Conservation (phyloP, 2,113 vertebrate genomes). For the Peromyscus leucopus region DNA sequence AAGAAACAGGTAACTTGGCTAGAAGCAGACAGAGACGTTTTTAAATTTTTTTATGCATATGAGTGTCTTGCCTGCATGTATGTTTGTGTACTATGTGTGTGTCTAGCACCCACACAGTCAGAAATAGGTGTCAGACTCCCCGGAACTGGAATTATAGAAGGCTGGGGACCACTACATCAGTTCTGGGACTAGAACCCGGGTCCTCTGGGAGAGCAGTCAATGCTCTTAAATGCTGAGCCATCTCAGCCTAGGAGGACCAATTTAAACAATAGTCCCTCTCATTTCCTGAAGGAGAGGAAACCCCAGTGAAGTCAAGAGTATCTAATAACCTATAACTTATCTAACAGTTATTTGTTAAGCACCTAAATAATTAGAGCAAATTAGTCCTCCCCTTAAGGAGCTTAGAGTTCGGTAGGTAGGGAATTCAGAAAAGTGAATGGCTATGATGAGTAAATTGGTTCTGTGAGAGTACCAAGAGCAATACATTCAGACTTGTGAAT, state of each 20-base stretch:
- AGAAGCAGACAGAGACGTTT: not conserved
- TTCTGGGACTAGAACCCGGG: not conserved
- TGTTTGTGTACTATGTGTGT: not conserved
- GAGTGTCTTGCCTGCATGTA: not conserved
- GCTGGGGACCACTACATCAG: not conserved
- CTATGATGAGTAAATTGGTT: not conserved
- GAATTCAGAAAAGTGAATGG: slow-evolving; percentile 46
- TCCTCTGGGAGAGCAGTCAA: not conserved
- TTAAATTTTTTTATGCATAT: not conserved
- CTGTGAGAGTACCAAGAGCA: not conserved
- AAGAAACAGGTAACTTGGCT: slow-evolving; percentile 14
- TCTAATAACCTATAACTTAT: not conserved
- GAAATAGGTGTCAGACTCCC: not conserved
- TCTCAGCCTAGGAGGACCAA: not conserved
- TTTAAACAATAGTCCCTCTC: slow-evolving; percentile 51
- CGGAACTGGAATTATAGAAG: not conserved
- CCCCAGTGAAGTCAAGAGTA: not conserved
- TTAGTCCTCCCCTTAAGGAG: not conserved
- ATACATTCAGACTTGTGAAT: slow-evolving; percentile 30
- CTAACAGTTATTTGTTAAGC: slow-evolving; percentile 51
- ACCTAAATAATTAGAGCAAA: slow-evolving; percentile 35
- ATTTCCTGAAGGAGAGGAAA: slow-evolving; percentile 32
- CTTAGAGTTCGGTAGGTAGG: not conserved
- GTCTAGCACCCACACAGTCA: not conserved
- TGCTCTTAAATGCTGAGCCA: not conserved